Base-by-base conservation (phyloP, 2,888 invertebrate species). In the Papilio demoleus region DNA sequence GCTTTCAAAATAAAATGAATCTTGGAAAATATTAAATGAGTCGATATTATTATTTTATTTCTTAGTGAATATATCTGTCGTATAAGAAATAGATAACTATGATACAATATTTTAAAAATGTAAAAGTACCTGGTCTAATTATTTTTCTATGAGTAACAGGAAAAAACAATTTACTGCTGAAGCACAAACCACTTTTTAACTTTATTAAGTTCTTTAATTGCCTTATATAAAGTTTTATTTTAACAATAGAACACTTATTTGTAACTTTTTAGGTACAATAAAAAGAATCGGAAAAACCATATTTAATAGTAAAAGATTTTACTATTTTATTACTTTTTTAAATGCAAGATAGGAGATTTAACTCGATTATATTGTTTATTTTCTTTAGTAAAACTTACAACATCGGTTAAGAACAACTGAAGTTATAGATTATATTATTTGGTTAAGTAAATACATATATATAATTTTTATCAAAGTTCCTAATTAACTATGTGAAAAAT, bases 1-100 rank as follows among this genome's bases (percentile, higher is more conserved):
- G 92, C 92, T 92, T 92, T 92, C 92, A 88, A 86, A 79, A 78
- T 81, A 14, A 17, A 17, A 11, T 14, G 19, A 34, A 31, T 31
- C 0, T 31, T 6, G 27, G 3, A 31, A 31, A 38, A 14, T n/a
- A 38, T 38, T 38, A 14, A 38, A 38, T 38, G 38, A n/a, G 14
- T 19, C 17, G 19, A 45, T 45, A 45, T 45, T 40, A 17, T n/a
- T 45, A 45, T 45, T 45, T 14, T 9, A 9, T 19, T 4, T 45
- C 19, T 45, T 45, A 19, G 42, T 45, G 6, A 45, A 45, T 9
- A 19, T 45, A 45, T 45, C 17, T 45, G 19, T 9, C 9, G 42
- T 9, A 45, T 45, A 2, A 2, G 42, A 19, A 45, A 19, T 19
- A 19, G 42, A 9, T 45, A 9, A 45, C 17, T 17, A 8, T 42